A percentile compares a stretch with the other conserved stretches of the same genome.
phyloP scores from a whole-genome alignment of 2,888 invertebrate species.

The Eupithecia tripunctaria region DNA sequence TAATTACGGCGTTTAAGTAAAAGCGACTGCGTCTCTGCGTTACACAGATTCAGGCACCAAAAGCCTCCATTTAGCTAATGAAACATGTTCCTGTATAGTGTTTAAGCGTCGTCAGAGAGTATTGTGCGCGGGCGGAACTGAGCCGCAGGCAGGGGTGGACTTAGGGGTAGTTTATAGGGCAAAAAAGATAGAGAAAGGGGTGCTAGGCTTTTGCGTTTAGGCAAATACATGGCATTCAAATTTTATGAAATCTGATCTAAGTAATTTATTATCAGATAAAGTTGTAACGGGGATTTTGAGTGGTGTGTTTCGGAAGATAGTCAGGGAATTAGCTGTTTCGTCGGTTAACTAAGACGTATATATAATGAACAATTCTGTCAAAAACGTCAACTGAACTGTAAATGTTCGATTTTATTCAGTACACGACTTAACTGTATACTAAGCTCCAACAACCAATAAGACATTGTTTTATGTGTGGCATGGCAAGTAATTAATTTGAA shows the following conservation, averaged over 20 bases:
- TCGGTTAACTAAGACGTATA: background rate
- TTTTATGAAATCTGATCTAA: background rate
- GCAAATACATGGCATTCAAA: background rate
- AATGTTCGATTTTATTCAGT: background rate
- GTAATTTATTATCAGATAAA: background rate
- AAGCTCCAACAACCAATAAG: background rate
- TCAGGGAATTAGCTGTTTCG: no score
- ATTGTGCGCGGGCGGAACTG: constrained; percentile 69
- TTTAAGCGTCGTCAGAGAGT: constrained; percentile 73
- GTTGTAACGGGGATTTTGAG: background rate
- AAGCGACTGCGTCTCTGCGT: constrained; percentile 82
- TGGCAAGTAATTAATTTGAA: background rate
- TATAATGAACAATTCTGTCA: background rate
- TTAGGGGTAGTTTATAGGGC: constrained; percentile 5
- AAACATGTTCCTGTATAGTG: constrained; percentile 84
- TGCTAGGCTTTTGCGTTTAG: background rate
- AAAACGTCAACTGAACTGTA: background rate
- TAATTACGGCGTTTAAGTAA: constrained; percentile 84
- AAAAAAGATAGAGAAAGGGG: background rate
- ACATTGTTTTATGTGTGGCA: background rate
- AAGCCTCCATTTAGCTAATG: constrained; percentile 85
- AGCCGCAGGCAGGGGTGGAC: constrained; percentile 39
- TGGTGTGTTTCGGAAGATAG: no score
- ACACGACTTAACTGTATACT: background rate
- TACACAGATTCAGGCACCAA: constrained; percentile 84